Conservation (phyloP, 2,797 vertebrate species). For the Eospalax fontanierii region DNA sequence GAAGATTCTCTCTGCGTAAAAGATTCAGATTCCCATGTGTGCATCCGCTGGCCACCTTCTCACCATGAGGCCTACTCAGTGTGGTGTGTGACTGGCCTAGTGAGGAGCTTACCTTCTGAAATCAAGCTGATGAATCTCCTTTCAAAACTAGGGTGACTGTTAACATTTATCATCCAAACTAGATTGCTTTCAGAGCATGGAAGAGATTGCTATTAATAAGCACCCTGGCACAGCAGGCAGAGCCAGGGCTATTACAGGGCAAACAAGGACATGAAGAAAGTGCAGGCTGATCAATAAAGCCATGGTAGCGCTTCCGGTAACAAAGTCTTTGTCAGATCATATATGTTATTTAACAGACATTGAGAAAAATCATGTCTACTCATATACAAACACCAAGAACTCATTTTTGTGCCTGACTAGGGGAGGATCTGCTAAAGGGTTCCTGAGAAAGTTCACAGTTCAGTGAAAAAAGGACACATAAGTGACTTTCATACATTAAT, state of each 20-base stretch:
- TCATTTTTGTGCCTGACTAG: not conserved
- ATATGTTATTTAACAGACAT: not conserved
- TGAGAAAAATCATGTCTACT: not conserved
- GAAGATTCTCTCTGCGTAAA: not conserved
- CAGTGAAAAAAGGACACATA: not conserved
- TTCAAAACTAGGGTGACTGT: not conserved
- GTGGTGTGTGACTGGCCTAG: not conserved
- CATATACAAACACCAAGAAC: not conserved
- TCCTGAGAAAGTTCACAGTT: not conserved
- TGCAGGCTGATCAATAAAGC: not conserved
- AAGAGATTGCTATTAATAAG: slow-evolving; percentile 23
- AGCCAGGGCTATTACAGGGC: not conserved
- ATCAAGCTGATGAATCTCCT: not conserved
- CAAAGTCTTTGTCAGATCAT: not conserved
- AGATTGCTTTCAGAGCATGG: slow-evolving; percentile 44
- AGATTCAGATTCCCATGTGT: not conserved
- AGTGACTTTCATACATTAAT: not conserved
- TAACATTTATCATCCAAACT: slow-evolving; percentile 45
- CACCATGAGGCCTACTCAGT: too few relatives aligned
- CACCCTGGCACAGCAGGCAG: not conserved
- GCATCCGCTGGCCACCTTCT: not conserved
- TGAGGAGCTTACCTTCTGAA: slow-evolving; percentile 21
- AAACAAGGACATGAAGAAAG: not conserved
- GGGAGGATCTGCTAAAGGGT: not conserved
- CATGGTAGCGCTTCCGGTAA: not conserved